Evolutionary conservation across 2,113 vertebrate genomes (phyloP).

Genomic region (Trinectes maculatus): DNA sequence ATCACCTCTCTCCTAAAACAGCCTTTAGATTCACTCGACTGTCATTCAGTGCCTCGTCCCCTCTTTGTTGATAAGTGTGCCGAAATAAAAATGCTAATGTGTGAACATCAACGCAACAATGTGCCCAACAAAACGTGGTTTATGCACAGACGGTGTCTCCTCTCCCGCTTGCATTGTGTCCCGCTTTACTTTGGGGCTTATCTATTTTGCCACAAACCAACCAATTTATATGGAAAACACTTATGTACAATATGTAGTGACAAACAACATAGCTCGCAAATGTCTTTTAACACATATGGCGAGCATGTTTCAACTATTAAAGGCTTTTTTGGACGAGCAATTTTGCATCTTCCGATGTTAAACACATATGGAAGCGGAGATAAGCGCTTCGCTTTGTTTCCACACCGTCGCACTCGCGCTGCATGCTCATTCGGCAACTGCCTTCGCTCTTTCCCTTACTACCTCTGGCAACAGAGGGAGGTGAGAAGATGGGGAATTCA

Average conservation of each 20-base stretch:
- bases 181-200: slow-evolving; percentile 51
- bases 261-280: slow-evolving; percentile 35
- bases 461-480: slow-evolving; percentile 59
- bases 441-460: slow-evolving; percentile 32
- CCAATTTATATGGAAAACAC: slow-evolving; percentile 73
- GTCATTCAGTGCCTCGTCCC: slow-evolving; percentile 20
- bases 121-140: slow-evolving; percentile 45
- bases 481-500: slow-evolving; percentile 56
- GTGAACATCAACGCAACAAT: slow-evolving; percentile 44
- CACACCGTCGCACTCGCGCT: slow-evolving; percentile 25
- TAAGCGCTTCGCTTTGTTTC: slow-evolving; percentile 70
- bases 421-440: slow-evolving; percentile 46
- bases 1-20: slow-evolving; percentile 12
- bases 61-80: slow-evolving; percentile 24
- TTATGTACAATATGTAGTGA: slow-evolving; percentile 59
- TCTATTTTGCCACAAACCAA: slow-evolving; percentile 51
- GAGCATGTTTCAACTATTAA: slow-evolving; percentile 56
- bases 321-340: slow-evolving; percentile 51
- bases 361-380: slow-evolving; percentile 67
- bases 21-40: slow-evolving; percentile 31
- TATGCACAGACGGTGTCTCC: slow-evolving; percentile 24
- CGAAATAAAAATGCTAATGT: slow-evolving; percentile 47
- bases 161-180: slow-evolving; percentile 32
- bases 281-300: slow-evolving; percentile 54
- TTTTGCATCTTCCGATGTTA: slow-evolving; percentile 52